Base-by-base conservation (phyloP, 2,888 invertebrate genomes). In the Pristionchus japonicus region DNA sequence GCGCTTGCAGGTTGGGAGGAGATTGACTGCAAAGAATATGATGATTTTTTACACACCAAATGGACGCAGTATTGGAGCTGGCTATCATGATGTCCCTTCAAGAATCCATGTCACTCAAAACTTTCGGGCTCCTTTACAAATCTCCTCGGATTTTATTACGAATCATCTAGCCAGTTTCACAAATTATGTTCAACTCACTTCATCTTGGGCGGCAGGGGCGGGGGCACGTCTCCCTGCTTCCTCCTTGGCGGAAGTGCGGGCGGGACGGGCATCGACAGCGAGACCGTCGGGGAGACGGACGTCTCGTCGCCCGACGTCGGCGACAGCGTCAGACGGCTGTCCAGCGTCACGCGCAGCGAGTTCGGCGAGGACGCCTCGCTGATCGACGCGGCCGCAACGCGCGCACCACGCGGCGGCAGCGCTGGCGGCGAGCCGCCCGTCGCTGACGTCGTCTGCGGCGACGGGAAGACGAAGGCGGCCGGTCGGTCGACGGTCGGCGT, bases 161-260 rank as follows among this genome's bases (percentile, higher is more conserved):
- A n/a, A n/a, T n/a, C n/a, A n/a, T n/a, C n/a, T n/a, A n/a, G n/a
- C 20, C 23, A 64, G 27, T 31, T 67, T 67, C 15, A 27, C 31
- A 67, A 67, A 7, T 4, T 27, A 34, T 31, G 1, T 49, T 7
- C n/a, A 23, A 37, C 84, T 57, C 61, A 88, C 88, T 70, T 84
- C 61, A 37, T 77, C 37, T 87, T 87, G 40, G 87, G 87, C 23
- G 89, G 89, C 4, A 88, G 91, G 13, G 89, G 90, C n/a, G 88
- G 88, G 64, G 57, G 70, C 0, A 27, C n/a, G 17, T 85, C 61
- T 1, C n/a, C 27, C 6, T 82, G 52, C 87, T 88, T 89, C 87
- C 91, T 88, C 77, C 90, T 88, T 40, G 91, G 91, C 52, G 90
- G 91, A 40, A 91, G 89, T 11, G 91, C 90, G 7, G 91, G 91